phyloP scores from a whole-genome alignment of 2,113 vertebrate species.

The Eulacestoma nigropectus region DNA sequence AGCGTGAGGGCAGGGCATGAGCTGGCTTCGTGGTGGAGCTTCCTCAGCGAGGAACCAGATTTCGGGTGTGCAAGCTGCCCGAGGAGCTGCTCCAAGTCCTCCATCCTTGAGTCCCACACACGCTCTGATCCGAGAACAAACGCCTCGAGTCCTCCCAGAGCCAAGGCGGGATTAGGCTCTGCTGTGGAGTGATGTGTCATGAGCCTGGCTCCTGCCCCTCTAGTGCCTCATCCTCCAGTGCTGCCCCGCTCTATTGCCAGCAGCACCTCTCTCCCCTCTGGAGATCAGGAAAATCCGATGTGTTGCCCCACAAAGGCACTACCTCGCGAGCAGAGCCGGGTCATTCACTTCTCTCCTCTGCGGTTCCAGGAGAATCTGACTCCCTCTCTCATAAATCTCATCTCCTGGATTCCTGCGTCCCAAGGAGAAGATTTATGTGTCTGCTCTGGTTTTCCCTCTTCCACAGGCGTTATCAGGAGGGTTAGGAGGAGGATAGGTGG shows the following conservation, averaged over 20 bases:
- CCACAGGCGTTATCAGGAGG: not conserved
- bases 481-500: not conserved
- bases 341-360: not conserved
- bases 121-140: not conserved
- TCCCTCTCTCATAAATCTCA: conserved; percentile 48
- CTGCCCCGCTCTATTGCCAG: not conserved
- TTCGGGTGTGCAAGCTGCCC: not conserved
- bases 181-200: not conserved
- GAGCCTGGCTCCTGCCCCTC: not conserved
- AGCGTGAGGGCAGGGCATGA: not conserved
- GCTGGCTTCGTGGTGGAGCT: not conserved
- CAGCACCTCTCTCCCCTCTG: not conserved
- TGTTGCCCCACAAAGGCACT: not conserved
- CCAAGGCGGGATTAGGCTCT: not conserved
- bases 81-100: not conserved
- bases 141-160: rapidly evolving
- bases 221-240: not conserved
- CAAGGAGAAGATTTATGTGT: conserved; percentile 44
- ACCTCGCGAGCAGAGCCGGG: not conserved
- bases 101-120: not conserved
- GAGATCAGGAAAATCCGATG: not conserved
- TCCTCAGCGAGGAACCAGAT: not conserved
- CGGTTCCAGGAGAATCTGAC: not conserved
- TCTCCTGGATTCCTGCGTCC: not conserved
- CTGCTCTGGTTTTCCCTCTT: conserved; percentile 26